Percentiles rank a stretch among this genome's conserved stretches.
Evolutionary conservation across 2,113 vertebrate genomes (phyloP).

Genomic region (Hylia prasina): DNA sequence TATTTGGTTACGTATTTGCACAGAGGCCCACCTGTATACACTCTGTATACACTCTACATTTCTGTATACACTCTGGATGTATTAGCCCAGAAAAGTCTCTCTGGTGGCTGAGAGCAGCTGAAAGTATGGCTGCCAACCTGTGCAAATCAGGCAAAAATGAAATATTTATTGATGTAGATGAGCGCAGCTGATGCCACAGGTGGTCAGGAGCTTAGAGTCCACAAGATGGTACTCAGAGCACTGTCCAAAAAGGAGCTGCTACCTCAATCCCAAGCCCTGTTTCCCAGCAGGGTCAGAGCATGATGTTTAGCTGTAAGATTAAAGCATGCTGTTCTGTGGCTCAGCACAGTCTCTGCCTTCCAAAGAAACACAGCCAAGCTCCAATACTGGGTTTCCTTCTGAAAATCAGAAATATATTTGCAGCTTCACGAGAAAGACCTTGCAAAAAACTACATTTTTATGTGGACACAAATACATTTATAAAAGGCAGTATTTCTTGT

Average conservation of each 20-base stretch:
- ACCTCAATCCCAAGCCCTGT: background rate
- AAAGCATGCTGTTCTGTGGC: background rate
- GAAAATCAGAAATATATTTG: background rate
- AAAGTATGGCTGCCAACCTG: background rate
- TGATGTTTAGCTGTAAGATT: background rate
- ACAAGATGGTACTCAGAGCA: conserved; percentile 45
- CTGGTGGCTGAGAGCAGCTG: background rate
- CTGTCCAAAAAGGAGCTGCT: background rate
- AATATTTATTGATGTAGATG: background rate
- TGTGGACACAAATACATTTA: background rate
- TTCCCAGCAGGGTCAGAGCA: background rate
- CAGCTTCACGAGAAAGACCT: background rate
- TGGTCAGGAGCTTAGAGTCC: background rate
- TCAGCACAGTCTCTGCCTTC: background rate
- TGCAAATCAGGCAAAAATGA: background rate
- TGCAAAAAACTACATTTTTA: background rate
- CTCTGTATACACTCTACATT: no score
- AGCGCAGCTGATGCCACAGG: background rate
- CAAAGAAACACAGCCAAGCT: background rate
- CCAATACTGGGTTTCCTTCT: background rate
- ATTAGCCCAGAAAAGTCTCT: background rate
- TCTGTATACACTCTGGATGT: background rate
- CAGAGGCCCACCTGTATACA: no score
- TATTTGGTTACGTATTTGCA: background rate
- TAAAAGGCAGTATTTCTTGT: background rate